Percentiles rank a stretch among this genome's conserved stretches.
These are phyloP conservation scores for Paramuricea clavata DNA, from an alignment of 92 coral and sea anemone species.

Conservation along the genomic window DNA sequence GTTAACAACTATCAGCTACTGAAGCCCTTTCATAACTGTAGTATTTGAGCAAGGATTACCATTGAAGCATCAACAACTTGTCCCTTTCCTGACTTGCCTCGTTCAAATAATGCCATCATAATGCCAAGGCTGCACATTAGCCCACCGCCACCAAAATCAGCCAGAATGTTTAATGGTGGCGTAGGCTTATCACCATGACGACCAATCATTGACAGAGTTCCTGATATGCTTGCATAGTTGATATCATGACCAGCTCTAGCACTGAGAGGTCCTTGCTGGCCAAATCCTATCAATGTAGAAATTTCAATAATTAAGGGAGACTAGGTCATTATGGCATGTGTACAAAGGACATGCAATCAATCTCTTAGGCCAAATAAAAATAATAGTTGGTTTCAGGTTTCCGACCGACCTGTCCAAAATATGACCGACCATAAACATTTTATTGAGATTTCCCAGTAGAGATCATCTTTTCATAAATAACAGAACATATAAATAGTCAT, in stretches of 20 bases:
- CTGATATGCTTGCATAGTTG: conserved; percentile 86
- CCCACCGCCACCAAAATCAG: conserved; percentile 97
- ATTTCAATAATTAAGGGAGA: not conserved
- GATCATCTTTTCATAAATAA: no score
- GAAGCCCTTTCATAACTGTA: no score
- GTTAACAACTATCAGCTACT: no score
- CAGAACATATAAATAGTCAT: no score
- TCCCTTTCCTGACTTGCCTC: conserved; percentile 89
- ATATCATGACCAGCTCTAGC: conserved; percentile 92
- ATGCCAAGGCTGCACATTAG: conserved; percentile 88
- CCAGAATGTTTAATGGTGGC: conserved; percentile 89
- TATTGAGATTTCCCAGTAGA: no score
- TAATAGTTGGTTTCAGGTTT: no score
- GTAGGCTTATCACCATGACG: conserved; percentile 78
- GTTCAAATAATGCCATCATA: conserved; percentile 89
- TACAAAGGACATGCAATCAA: no score
- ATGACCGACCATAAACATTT: no score
- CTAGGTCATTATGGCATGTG: not conserved
- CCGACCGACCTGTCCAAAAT: no score
- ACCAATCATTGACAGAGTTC: conserved; percentile 85
- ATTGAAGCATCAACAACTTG: conserved; percentile 95
- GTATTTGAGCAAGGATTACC: conserved; percentile 53
- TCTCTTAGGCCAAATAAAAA: no score
- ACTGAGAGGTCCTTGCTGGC: conserved; percentile 82
- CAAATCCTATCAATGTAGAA: conserved; percentile 76